Base-by-base conservation (phyloP, 2,888 invertebrate species). In the Aphrophora alni region DNA sequence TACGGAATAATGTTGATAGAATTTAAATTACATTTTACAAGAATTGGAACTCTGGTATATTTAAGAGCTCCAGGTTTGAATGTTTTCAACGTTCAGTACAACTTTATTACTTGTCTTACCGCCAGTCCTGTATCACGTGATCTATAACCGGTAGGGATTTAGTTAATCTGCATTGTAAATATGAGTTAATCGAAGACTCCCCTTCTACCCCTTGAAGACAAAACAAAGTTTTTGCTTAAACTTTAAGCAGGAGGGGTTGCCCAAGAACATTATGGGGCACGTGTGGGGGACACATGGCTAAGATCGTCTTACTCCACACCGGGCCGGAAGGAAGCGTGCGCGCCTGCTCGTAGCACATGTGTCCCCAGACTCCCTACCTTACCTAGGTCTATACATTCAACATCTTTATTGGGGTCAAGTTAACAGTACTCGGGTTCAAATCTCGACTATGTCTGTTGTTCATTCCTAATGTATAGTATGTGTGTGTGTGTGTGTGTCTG, bases 281-380 rank as follows among this genome's bases (percentile, higher is more conserved):
- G 73, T 72, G 72, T 72, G 72, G 51, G 78, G 70, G 38, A 28
- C 78, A 78, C 78, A 78, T 78, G 78, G 78, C 78, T 33, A 33
- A 72, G 72, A 44, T 44, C 24, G 78, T 59, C 51, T 28, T 72
- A 26, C 21, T 21, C 75, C 4, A n/a, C 26, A 51, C 78, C 78
- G 78, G 78, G 73, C 72, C 73, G 78, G 73, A 78, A 72, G 73
- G 59, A 44, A 73, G n/a, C n/a, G n/a, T n/a, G n/a, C n/a, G n/a
- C n/a, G n/a, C n/a, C n/a, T n/a, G n/a, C n/a, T n/a, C n/a, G n/a
- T n/a, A n/a, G n/a, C 72, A 78, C 72, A 73, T 73, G 78, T 78
- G 78, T 73, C 78, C 72, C 44, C 73, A 78, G 72, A 14, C 71
- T 28, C 27, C 71, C 71, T 27, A 26, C 69, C 71, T 26, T 21